Conservation (phyloP, 2,113 vertebrate species). For the Psittacara wagleri region DNA sequence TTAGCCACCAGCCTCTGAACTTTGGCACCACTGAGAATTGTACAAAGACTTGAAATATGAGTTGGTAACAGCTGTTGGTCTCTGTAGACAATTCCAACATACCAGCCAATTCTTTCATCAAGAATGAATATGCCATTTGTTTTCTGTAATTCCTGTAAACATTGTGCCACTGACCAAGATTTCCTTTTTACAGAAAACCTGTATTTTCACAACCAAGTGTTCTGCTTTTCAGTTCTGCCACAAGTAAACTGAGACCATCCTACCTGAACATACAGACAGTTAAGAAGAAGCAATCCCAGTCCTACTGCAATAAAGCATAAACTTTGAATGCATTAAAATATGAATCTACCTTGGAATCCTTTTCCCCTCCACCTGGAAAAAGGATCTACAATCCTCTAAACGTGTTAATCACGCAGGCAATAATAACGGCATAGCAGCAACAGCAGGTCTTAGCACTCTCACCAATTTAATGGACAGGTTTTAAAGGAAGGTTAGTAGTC, state of each 20-base stretch:
- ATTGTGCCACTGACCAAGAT: not conserved
- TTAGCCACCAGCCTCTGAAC: not conserved
- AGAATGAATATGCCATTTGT: not conserved
- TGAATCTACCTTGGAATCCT: not conserved
- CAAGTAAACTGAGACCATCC: not conserved
- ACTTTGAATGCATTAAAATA: not conserved
- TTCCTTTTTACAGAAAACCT: not conserved
- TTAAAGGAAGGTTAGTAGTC: not conserved
- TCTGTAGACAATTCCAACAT: not conserved
- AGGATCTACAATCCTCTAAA: not conserved
- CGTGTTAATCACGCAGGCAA: not conserved
- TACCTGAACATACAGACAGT: not conserved
- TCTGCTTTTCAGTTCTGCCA: not conserved
- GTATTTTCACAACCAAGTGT: not conserved
- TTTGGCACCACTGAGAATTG: not conserved
- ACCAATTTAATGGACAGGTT: not conserved
- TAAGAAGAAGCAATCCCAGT: not conserved
- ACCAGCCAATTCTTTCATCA: not conserved
- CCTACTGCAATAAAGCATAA: not conserved
- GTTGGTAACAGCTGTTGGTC: not conserved
- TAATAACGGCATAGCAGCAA: not conserved
- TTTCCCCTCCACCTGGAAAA: not conserved
- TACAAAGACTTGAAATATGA: not conserved
- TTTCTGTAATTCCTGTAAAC: not conserved
- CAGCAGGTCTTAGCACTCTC: not conserved